Percentiles rank a stretch among this genome's conserved stretches.
These are phyloP conservation scores for Tiliacea aurago DNA, from an alignment of 2,888 invertebrate genomes.

Conservation along the genomic window DNA sequence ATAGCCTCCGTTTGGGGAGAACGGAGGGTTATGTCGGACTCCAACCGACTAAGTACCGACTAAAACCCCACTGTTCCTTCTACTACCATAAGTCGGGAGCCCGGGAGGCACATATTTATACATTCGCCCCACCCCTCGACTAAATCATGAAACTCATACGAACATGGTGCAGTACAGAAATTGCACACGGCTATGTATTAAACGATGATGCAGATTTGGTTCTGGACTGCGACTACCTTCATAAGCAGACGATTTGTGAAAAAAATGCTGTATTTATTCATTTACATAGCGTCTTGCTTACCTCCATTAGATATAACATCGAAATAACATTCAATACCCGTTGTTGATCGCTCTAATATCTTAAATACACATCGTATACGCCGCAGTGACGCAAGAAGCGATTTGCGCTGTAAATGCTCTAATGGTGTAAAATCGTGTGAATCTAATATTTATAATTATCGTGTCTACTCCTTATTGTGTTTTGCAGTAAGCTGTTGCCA, in stretches of 20 bases:
- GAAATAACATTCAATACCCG: conserved; percentile 17
- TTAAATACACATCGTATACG: conserved; percentile 19
- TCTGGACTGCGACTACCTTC: not conserved
- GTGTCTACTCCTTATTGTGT: conserved; percentile 11
- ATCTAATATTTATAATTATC: conserved; percentile 47
- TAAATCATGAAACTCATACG: not conserved
- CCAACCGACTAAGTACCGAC: too few species aligned
- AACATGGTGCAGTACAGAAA: not conserved
- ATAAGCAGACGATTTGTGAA: not conserved
- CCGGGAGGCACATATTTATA: too few species aligned
- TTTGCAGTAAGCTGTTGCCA: not conserved
- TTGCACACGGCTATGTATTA: not conserved
- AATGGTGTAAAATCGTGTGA: conserved; percentile 56
- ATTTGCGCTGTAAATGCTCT: not conserved
- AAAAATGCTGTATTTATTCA: not conserved
- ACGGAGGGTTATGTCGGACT: too few species aligned
- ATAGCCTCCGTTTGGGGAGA: too few species aligned
- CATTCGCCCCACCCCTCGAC: too few species aligned
- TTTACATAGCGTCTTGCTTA: not conserved
- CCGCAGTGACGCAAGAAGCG: conserved; percentile 39
- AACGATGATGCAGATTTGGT: not conserved
- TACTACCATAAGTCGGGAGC: too few species aligned
- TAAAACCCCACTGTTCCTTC: too few species aligned
- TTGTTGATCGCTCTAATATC: conserved; percentile 35
- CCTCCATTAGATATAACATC: too few species aligned